phyloP scores from a whole-genome alignment of 2,888 invertebrate genomes.

The Campaea margaritaria region DNA sequence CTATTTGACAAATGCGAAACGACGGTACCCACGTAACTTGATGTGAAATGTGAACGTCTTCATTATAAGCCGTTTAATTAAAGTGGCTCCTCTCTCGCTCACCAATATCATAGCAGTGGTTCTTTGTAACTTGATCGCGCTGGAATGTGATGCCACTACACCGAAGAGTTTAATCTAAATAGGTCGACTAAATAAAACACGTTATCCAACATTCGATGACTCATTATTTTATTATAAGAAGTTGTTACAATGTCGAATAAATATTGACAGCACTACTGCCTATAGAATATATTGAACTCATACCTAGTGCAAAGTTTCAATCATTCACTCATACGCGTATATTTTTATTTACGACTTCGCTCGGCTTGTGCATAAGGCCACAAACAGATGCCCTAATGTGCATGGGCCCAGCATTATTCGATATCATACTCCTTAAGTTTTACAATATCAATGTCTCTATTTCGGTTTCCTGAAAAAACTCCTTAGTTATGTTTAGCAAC shows the following conservation, averaged over 20 bases:
- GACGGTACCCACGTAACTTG: slow-evolving; percentile 52
- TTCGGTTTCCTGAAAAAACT: no score
- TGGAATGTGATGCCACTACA: slow-evolving; percentile 63
- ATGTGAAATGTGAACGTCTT: slow-evolving; percentile 58
- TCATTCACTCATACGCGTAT: no score
- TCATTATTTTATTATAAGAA: slow-evolving; percentile 29
- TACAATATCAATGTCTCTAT: no score
- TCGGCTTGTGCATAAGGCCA: no score
- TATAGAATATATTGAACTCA: no score
- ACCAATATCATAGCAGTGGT: slow-evolving; percentile 49
- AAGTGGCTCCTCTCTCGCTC: slow-evolving; percentile 52
- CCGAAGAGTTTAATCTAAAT: slow-evolving; percentile 61
- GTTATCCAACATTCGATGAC: slow-evolving; percentile 59
- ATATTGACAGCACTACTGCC: slow-evolving; percentile 19
- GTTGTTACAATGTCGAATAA: slow-evolving; percentile 29
- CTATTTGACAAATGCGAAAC: slow-evolving; percentile 57
- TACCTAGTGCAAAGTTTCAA: no score
- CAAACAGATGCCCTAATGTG: no score
- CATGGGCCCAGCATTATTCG: no score
- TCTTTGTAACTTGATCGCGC: slow-evolving; percentile 64
- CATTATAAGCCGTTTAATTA: slow-evolving; percentile 60
- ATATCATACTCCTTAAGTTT: no score
- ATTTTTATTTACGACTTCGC: no score
- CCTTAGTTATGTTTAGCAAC: neutral
- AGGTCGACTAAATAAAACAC: slow-evolving; percentile 57